Evolutionary conservation across 2,888 invertebrate genomes (phyloP), one percentile per base, ranked within the genome.

Genomic region (Atrina japonica): DNA sequence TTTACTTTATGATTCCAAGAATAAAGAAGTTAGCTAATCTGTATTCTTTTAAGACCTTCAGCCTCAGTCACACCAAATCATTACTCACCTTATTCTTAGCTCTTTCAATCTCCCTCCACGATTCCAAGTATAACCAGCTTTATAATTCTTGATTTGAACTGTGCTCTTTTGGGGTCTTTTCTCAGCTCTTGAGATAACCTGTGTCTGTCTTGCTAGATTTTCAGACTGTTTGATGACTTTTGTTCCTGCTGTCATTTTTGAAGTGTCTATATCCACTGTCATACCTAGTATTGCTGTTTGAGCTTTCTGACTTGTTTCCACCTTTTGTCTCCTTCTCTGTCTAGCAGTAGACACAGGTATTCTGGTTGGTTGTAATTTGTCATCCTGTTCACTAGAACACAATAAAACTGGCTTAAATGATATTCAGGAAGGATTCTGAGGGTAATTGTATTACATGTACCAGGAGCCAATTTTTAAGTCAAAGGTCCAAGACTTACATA

Each of bases 41-140:
- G n/a, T n/a, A n/a, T n/a, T n/a, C n/a, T n/a, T n/a, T n/a, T n/a
- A n/a, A n/a, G n/a, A n/a, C n/a, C n/a, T n/a, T n/a, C n/a, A n/a
- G n/a, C n/a, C n/a, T n/a, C n/a, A n/a, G n/a, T n/a, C n/a, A n/a
- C n/a, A n/a, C n/a, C n/a, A n/a, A n/a, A n/a, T n/a, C n/a, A n/a
- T n/a, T 27, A 25, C 45, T 27, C 76, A 88, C 89, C 89, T 84
- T 40, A 88, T 88, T 60, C 86, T 76, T 0, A 89, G 67, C 71
- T 89, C 89, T 66, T 88, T 89, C 23, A 89, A 66, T 49, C 88
- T 75, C 9, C 89, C 89, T 16, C 89, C 89, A 72, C 83, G 78
- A 73, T 87, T 88, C 89, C 89, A 89, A 0, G 86, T 86, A 60
- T 89, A 89, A 14, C 82, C 86, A 21, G 88, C 88, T 55, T 83